phyloP scores from a whole-genome alignment of 2,113 vertebrate species.

The Maylandia zebra region DNA sequence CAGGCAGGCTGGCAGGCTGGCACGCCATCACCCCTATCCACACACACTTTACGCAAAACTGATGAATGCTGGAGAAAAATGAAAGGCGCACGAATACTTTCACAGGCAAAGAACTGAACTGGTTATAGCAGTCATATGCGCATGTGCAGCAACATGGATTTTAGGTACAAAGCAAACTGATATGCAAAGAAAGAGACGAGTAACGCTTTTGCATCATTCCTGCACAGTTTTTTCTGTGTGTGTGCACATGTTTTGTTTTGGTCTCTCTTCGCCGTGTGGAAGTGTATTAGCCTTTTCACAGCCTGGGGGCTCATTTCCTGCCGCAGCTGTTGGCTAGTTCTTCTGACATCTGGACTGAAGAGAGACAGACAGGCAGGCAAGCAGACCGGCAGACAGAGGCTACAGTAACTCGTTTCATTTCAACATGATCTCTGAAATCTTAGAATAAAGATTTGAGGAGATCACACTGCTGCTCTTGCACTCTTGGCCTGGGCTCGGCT shows the following conservation, averaged over 20 bases:
- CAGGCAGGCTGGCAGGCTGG: constrained; percentile 72
- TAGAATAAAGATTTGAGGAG: constrained; percentile 3
- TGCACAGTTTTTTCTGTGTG: background rate
- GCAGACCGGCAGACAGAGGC: constrained; percentile 8
- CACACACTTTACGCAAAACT: constrained; percentile 9
- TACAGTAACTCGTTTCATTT: constrained; percentile 28
- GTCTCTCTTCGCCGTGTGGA: constrained; percentile 25
- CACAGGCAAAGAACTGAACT: background rate
- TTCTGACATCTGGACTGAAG: constrained; percentile 64
- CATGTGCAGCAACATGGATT: background rate
- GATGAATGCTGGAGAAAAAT: constrained; percentile 8
- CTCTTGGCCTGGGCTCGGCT: background rate
- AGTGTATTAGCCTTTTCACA: constrained; percentile 52
- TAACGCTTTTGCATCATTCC: background rate
- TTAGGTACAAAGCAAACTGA: background rate
- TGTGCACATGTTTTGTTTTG: constrained; percentile 19
- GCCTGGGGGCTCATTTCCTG: constrained; percentile 62
- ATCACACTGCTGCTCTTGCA: constrained; percentile 17
- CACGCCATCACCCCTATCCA: constrained; percentile 2
- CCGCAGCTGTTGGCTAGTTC: constrained; percentile 61
- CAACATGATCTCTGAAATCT: constrained; percentile 33
- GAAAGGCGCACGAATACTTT: background rate
- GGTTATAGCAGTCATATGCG: background rate
- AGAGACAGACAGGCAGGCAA: constrained; percentile 36
- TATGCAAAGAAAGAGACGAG: background rate